Percentiles rank a stretch among this genome's conserved stretches.
These are phyloP conservation scores for Erinaceus europaeus DNA, from an alignment of 2,113 vertebrate genomes.

Conservation along the genomic window DNA sequence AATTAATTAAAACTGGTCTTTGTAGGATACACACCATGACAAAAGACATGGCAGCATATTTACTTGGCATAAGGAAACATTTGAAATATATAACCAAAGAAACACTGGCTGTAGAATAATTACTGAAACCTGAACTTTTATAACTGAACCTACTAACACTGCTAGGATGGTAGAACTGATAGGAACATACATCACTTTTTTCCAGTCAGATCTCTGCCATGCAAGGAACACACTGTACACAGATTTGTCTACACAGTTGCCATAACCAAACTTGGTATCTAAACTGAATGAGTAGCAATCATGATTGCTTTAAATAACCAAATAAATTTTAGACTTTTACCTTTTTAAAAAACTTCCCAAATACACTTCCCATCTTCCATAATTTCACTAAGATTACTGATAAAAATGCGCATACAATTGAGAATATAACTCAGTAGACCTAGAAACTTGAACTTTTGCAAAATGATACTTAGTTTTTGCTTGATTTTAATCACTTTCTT, in stretches of 20 bases:
- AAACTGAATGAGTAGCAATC: background rate
- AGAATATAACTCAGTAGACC: constrained; percentile 9
- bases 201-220: no score
- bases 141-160: background rate
- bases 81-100: background rate
- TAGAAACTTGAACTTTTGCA: background rate
- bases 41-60: background rate
- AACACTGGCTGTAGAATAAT: background rate
- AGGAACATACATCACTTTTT: no score
- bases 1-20: background rate
- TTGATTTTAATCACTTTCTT: background rate
- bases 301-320: no score
- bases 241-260: no score
- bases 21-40: background rate
- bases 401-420: background rate
- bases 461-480: background rate
- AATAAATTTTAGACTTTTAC: background rate
- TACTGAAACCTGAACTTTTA: background rate
- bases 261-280: no score
- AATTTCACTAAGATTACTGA: background rate
- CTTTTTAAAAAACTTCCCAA: constrained; percentile 4
- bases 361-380: background rate
- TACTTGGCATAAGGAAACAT: background rate
- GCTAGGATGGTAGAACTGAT: no score
- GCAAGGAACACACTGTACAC: no score